Evolutionary conservation across 2,113 vertebrate genomes (phyloP).

Genomic region (Turnix velox): DNA sequence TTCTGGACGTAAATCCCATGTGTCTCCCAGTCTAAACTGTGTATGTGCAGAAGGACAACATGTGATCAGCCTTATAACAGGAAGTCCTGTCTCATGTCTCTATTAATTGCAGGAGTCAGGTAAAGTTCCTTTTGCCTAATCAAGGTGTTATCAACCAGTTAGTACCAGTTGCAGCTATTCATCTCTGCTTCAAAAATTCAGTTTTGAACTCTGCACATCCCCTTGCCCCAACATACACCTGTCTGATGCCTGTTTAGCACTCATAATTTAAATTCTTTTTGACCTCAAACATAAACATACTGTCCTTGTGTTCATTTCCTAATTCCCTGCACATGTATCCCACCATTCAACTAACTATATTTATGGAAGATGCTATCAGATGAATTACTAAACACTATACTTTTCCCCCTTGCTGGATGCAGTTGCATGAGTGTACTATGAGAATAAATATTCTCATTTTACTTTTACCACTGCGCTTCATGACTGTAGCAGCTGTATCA

Average conservation of each 20-base stretch:
- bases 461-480: background rate
- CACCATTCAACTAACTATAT: background rate
- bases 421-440: background rate
- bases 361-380: background rate
- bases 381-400: background rate
- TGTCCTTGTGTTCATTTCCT: background rate
- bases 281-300: background rate
- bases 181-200: background rate
- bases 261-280: background rate
- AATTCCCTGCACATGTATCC: background rate
- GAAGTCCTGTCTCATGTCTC: background rate
- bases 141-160: background rate
- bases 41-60: background rate
- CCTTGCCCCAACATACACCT: background rate
- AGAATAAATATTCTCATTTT: background rate
- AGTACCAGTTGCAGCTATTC: background rate
- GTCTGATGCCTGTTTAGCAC: background rate
- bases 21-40: background rate
- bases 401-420: background rate
- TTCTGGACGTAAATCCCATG: background rate
- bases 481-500: background rate
- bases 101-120: background rate
- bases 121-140: background rate
- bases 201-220: background rate
- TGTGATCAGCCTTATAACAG: background rate